Conservation (phyloP, 2,113 vertebrate genomes). For the Rhineura floridana region DNA sequence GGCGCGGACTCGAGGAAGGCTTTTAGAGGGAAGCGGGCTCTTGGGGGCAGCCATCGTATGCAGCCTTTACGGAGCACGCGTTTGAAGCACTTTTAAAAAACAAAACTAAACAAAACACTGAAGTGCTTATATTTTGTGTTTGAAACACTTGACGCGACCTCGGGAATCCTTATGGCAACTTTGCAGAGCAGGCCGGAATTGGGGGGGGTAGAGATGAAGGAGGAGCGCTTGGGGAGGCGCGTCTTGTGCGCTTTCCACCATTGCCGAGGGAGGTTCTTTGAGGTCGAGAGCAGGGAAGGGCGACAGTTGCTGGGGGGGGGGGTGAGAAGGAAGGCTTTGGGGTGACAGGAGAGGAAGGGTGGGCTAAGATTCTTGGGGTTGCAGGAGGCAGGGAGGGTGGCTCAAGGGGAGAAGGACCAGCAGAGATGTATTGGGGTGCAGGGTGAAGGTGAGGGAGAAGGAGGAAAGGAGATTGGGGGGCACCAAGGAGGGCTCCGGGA, state of each 20-base stretch:
- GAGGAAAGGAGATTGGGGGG: not conserved
- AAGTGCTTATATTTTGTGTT: too few species aligned
- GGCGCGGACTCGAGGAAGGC: fast-evolving
- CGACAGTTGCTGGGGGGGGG: not conserved
- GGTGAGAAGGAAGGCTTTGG: fast-evolving
- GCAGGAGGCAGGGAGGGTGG: too few species aligned
- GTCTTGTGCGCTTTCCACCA: too few species aligned
- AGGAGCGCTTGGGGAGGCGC: too few species aligned
- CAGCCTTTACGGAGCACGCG: too few species aligned
- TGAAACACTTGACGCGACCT: too few species aligned
- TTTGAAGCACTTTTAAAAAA: not conserved
- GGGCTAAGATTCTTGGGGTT: not conserved
- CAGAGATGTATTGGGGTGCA: not conserved
- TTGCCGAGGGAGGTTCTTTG: not conserved
- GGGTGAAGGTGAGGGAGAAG: not conserved
- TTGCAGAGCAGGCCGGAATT: not conserved
- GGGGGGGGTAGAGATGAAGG: not conserved
- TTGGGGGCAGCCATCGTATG: not conserved
- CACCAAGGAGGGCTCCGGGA: not conserved
- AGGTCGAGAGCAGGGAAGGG: not conserved
- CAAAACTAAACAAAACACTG: too few species aligned
- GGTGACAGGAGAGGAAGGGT: slow-evolving; percentile 3
- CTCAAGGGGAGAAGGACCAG: not conserved
- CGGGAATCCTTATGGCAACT: too few species aligned
- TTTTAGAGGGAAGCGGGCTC: not conserved